Percentiles rank a stretch among this genome's conserved stretches.
Conservation (phyloP, 2,797 vertebrate species). For the Arremon aurantiirostris region DNA sequence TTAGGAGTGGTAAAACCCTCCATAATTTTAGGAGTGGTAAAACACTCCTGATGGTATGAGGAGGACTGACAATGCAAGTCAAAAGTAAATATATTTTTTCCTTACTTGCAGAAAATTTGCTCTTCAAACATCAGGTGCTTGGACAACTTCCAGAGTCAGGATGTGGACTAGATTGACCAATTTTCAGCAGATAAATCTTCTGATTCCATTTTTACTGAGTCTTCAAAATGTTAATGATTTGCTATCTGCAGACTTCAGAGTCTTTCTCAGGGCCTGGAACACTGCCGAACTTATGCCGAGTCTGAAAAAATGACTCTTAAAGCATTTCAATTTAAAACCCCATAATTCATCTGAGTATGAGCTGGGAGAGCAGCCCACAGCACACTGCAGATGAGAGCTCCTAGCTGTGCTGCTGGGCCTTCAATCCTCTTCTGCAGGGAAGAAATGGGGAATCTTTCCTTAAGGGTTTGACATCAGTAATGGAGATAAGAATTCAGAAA, state of each 20-base stretch:
- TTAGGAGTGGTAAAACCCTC: neutral
- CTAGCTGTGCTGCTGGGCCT: neutral
- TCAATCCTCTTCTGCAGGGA: neutral
- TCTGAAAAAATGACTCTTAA: conserved; percentile 3
- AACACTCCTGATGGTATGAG: neutral
- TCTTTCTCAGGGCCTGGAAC: conserved; percentile 22
- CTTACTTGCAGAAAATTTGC: conserved; percentile 28
- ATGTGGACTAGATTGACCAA: conserved; percentile 22
- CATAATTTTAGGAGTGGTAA: neutral
- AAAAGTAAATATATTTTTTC: conserved; percentile 18
- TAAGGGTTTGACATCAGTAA: neutral
- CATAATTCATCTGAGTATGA: neutral
- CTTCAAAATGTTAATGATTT: conserved; percentile 48
- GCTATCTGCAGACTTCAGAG: conserved; percentile 29
- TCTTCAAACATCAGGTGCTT: conserved; percentile 47
- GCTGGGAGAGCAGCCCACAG: neutral
- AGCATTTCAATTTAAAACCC: conserved; percentile 2
- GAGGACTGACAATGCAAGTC: neutral
- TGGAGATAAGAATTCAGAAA: neutral
- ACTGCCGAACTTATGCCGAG: neutral
- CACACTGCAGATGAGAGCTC: neutral
- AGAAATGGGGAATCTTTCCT: neutral
- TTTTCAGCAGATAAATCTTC: conserved; percentile 45
- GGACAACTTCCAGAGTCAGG: conserved; percentile 38
- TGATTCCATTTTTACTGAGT: conserved; percentile 32